phyloP scores from a whole-genome alignment of 35 echinoderm and acorn worm genomes.

The Strongylocentrotus purpuratus region DNA sequence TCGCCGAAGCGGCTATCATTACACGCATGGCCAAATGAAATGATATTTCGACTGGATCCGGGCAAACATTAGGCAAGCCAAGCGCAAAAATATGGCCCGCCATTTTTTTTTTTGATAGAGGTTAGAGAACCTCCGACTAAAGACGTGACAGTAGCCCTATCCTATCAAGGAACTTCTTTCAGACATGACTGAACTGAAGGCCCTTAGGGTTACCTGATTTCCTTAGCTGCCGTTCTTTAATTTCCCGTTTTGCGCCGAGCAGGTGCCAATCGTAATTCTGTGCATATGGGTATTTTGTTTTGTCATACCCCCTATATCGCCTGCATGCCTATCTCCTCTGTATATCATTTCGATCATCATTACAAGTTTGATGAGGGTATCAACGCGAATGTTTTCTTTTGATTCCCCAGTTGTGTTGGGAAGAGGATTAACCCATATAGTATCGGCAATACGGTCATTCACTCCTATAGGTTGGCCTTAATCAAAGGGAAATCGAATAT shows the following conservation, averaged over 20 bases:
- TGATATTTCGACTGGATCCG: not conserved
- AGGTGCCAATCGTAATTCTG: not conserved
- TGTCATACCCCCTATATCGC: not conserved
- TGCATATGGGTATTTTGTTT: not conserved
- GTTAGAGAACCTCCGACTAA: not conserved
- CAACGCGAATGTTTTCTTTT: constrained; percentile 3
- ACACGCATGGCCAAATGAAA: not conserved
- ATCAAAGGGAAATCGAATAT: not conserved
- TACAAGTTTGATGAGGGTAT: not conserved
- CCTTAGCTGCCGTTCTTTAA: constrained; percentile 3
- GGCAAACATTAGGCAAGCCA: not conserved
- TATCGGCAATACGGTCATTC: not conserved
- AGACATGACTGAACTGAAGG: not conserved
- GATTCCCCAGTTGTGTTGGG: not conserved
- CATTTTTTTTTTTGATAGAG: not conserved
- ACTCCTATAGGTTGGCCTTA: not conserved
- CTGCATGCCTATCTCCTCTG: too few relatives aligned
- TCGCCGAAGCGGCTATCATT: too few relatives aligned
- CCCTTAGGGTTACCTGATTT: constrained; percentile 23
- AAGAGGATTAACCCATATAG: not conserved
- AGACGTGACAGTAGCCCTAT: not conserved
- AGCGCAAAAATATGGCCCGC: not conserved
- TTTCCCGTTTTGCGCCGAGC: not conserved
- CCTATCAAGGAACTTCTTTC: not conserved
- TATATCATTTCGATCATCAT: not conserved